A percentile compares a stretch with the other conserved stretches of the same genome.
phyloP scores from a whole-genome alignment of 1,140 invertebrate species.

The Globodera ellingtonae region DNA sequence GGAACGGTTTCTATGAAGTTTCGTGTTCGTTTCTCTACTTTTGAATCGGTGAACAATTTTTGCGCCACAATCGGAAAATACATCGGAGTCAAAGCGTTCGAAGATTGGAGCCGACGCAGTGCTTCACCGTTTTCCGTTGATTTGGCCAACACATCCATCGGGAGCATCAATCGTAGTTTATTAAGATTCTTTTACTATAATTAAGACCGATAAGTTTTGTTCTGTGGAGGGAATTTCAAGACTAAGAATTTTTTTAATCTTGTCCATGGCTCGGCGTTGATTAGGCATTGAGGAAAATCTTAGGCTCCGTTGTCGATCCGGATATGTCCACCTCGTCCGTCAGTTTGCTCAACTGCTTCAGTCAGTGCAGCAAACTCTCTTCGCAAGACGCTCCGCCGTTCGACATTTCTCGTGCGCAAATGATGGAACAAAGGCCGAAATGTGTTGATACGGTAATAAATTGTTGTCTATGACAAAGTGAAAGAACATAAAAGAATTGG shows the following conservation, averaged over 20 bases:
- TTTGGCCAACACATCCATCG: neutral
- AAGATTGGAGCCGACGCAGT: conserved; percentile 8
- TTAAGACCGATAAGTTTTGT: no score
- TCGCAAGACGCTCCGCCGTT: neutral
- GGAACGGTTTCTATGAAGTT: conserved; percentile 15
- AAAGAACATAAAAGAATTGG: no score
- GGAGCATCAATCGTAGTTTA: neutral
- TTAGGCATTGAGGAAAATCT: no score
- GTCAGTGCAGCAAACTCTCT: neutral
- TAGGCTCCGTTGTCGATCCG: neutral
- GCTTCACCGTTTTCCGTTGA: neutral
- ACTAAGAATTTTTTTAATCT: no score
- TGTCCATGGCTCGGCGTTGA: no score
- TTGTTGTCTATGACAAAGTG: no score
- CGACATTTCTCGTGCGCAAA: neutral
- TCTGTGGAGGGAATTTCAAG: no score
- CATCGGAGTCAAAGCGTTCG: conserved; percentile 22
- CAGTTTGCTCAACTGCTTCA: neutral
- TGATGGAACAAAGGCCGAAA: neutral
- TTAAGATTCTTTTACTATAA: no score
- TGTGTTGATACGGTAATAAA: neutral
- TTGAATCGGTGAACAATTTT: conserved; percentile 5
- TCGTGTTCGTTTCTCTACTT: conserved; percentile 7
- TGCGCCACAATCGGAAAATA: conserved; percentile 13
- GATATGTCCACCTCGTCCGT: neutral